These are phyloP conservation scores for Oenanthe melanoleuca DNA, from an alignment of 2,113 vertebrate genomes.

Conservation along the genomic window DNA sequence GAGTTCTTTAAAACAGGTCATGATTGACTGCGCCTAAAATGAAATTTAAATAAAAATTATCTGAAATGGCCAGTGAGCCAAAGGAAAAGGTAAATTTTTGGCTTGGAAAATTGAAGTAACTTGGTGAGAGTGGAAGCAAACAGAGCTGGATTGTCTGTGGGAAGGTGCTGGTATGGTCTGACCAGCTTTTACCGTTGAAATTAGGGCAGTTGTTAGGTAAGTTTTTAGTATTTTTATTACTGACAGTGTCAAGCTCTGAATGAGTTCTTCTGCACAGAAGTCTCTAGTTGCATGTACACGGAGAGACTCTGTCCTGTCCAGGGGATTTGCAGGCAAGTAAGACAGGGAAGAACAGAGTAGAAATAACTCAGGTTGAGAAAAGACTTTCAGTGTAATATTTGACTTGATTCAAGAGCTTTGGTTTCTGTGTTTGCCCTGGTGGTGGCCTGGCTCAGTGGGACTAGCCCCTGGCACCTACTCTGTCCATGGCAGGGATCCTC, in stretches of 20 bases:
- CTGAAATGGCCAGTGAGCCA: background rate
- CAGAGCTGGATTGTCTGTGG: background rate
- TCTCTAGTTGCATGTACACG: rapidly evolving
- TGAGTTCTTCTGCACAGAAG: background rate
- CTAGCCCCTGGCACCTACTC: background rate
- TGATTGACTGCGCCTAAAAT: background rate
- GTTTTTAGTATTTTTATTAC: background rate
- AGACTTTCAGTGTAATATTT: background rate
- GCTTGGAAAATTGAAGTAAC: background rate
- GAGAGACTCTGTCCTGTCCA: background rate
- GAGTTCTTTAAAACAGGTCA: constrained; percentile 41
- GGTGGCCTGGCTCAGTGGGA: background rate
- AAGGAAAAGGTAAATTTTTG: background rate
- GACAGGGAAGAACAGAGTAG: background rate
- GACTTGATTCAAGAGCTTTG: background rate
- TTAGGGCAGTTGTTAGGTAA: background rate
- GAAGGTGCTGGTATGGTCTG: background rate
- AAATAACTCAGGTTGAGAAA: background rate
- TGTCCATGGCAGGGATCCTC: background rate
- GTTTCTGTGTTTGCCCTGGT: background rate
- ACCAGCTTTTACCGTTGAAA: background rate
- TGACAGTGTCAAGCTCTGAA: background rate
- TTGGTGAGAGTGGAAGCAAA: constrained; percentile 16
- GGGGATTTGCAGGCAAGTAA: background rate
- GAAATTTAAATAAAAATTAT: constrained; percentile 35